phyloP scores from a whole-genome alignment of 2,888 invertebrate genomes.

The Sphaerophoria taeniata region DNA sequence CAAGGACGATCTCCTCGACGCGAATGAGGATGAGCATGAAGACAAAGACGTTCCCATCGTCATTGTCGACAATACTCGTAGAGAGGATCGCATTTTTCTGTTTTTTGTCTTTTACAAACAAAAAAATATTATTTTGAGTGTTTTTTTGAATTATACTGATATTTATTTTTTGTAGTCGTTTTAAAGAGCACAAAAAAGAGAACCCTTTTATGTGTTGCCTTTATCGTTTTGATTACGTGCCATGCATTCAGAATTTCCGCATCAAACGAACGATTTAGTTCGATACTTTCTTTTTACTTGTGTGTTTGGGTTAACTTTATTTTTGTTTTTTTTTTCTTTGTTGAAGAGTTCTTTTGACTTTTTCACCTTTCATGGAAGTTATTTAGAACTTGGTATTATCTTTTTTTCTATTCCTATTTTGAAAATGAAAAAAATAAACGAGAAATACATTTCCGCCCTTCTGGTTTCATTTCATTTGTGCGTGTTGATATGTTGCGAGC shows the following conservation, averaged over 20 bases:
- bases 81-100: slow-evolving; percentile 56
- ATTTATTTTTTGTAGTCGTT: slow-evolving; percentile 14
- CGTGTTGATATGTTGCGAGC: slow-evolving; percentile 20
- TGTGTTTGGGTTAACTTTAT: neutral
- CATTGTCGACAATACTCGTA: slow-evolving; percentile 28
- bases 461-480: slow-evolving; percentile 37
- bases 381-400: slow-evolving; percentile 34
- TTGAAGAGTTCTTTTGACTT: slow-evolving; percentile 46
- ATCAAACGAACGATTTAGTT: slow-evolving; percentile 67
- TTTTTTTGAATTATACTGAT: slow-evolving; percentile 17
- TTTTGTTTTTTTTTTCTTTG: neutral
- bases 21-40: slow-evolving; percentile 21
- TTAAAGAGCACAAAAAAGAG: neutral
- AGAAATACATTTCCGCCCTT: slow-evolving; percentile 5
- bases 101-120: slow-evolving; percentile 16
- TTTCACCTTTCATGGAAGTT: slow-evolving; percentile 57
- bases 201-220: slow-evolving; percentile 59
- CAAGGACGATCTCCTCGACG: slow-evolving; percentile 24
- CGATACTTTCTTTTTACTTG: slow-evolving; percentile 26
- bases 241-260: slow-evolving; percentile 59
- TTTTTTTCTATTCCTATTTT: slow-evolving; percentile 19
- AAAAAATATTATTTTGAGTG: slow-evolving; percentile 2
- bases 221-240: slow-evolving; percentile 71
- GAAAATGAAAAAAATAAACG: neutral
- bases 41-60: slow-evolving; percentile 31